Evolutionary conservation across 2,113 vertebrate species (phyloP).

Genomic region (Myrmophylax atrothorax): DNA sequence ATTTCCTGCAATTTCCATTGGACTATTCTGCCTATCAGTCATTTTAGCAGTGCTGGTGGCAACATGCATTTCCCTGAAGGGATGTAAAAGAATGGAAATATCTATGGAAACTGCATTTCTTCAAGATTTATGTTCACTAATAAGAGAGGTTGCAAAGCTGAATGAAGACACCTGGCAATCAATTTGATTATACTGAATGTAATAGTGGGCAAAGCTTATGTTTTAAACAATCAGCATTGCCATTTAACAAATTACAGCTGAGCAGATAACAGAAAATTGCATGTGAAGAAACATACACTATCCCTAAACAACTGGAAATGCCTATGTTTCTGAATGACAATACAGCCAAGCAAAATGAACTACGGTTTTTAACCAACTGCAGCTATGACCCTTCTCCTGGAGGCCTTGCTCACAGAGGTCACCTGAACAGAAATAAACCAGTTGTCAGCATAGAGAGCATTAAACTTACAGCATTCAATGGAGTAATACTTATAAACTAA

Average conservation of each 20-base stretch:
- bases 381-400: background rate
- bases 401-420: background rate
- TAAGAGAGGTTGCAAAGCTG: background rate
- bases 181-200: background rate
- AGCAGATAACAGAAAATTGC: background rate
- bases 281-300: background rate
- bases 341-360: background rate
- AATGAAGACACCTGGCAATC: background rate
- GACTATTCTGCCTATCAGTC: background rate
- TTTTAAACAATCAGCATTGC: background rate
- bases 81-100: background rate
- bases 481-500: background rate
- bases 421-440: background rate
- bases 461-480: background rate
- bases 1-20: background rate
- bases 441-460: background rate
- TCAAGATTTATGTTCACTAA: background rate
- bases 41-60: background rate
- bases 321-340: background rate
- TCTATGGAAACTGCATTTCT: background rate
- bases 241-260: background rate
- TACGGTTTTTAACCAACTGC: background rate
- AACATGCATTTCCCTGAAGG: background rate
- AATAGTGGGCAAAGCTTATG: background rate
- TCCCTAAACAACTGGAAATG: background rate